Base-by-base conservation (phyloP, 2,888 invertebrate species). In the Drosophila falleni region DNA sequence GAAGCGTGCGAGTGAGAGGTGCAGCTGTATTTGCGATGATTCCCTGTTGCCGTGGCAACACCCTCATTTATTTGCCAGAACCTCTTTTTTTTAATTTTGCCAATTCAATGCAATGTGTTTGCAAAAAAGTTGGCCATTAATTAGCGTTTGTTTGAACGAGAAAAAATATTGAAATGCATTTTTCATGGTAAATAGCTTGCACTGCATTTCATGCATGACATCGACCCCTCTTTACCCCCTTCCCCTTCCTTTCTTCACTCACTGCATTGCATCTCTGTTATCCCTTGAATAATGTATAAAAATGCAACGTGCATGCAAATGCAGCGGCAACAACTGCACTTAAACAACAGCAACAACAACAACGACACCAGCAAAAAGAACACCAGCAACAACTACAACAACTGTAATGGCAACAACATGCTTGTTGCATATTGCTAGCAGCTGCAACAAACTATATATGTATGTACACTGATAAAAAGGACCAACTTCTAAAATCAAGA, bases 121-220 rank as follows among this genome's bases (percentile, higher is more conserved):
- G 64, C 37, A 51, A 51, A 63, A 63, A 50, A 41, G 54, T 66
- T 70, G 66, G 60, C 68, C 80, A 87, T 87, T 83, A 83, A 83
- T 83, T 83, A 89, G 73, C 66, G 84, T 77, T 58, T 37, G 46
- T 47, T 35, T 10, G 16, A 13, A 26, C 15, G n/a, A n/a, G 15
- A 53, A 74, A 79, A 67, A 58, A 68, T 75, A 80, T 80, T 83
- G 87, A 83, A 83, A 87, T 87, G 84, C 84, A 89, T 83, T 83
- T 83, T 89, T 80, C 72, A 89, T 81, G 74, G 70, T 5, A 63
- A 56, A 37, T 53, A 53, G 55, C 47, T 53, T 49, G 44, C 61
- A 13, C 11, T 51, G 58, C 68, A 64, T 31, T 73, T 61, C 63
- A 61, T 58, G 56, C 51, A 53, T 58, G 31, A n/a, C 44, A 15